phyloP scores from a whole-genome alignment of 2,888 invertebrate genomes.

The Hymenopus coronatus region DNA sequence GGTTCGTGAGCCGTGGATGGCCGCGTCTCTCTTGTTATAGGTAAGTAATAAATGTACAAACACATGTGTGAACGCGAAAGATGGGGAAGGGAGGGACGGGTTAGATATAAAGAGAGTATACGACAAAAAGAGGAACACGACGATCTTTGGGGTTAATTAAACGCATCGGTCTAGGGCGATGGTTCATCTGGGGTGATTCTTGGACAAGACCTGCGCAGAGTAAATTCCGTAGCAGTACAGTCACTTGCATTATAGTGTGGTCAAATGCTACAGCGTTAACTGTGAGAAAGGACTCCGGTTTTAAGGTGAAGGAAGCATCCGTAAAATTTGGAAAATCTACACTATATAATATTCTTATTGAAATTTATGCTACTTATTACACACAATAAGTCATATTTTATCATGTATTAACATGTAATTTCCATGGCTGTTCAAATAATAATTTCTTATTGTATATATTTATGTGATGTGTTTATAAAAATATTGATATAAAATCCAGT shows the following conservation, averaged over 20 bases:
- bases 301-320: no score
- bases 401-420: no score
- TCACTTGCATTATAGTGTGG: background rate
- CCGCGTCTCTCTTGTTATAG: constrained; percentile 17
- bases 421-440: no score
- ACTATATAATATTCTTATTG: no score
- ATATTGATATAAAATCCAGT: no score
- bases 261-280: no score
- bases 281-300: no score
- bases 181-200: background rate
- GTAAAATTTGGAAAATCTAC: no score
- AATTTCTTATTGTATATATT: no score
- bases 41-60: constrained; percentile 20
- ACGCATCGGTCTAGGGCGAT: background rate
- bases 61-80: background rate
- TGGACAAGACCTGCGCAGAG: background rate
- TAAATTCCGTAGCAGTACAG: background rate
- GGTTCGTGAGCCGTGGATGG: background rate
- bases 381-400: no score
- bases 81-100: background rate
- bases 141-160: constrained; percentile 11
- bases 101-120: background rate
- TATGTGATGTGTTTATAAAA: no score
- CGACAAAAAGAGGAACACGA: background rate
- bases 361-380: no score